Percentiles rank a stretch among this genome's conserved stretches.
Conservation (phyloP, 2,113 vertebrate species). For the Cottus gobio region DNA sequence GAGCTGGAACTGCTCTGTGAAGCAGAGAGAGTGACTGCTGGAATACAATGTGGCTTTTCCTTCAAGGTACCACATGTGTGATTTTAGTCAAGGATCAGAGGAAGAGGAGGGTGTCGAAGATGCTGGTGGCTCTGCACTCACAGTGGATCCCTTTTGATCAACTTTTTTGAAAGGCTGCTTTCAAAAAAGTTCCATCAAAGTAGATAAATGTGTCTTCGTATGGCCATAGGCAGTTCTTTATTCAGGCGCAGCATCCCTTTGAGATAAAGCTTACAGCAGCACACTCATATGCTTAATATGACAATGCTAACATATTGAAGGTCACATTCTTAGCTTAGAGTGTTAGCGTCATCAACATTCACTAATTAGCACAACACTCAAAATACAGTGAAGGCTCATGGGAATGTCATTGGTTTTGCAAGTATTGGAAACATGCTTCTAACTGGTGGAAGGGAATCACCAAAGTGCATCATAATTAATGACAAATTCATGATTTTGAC, state of each 20-base stretch:
- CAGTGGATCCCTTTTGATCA: too few species aligned
- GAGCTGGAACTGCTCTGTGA: constrained; percentile 41
- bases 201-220: background rate
- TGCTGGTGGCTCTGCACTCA: constrained; percentile 40
- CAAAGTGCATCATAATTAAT: background rate
- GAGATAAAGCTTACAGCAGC: background rate
- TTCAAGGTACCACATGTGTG: constrained; percentile 22
- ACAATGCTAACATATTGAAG: background rate
- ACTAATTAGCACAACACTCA: background rate
- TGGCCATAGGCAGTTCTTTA: background rate
- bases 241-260: background rate
- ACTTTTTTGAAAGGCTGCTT: too few species aligned
- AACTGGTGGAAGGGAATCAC: background rate
- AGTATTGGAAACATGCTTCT: background rate
- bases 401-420: background rate
- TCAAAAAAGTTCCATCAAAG: background rate
- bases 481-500: too few species aligned
- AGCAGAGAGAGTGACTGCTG: constrained; percentile 14
- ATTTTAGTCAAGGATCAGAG: constrained; percentile 26
- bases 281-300: background rate
- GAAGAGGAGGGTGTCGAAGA: constrained; percentile 12
- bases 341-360: background rate
- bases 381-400: background rate
- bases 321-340: background rate
- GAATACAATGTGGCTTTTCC: constrained; percentile 3